These are phyloP conservation scores for Rhabdomys dilectus DNA, from an alignment of 2,113 vertebrate genomes.

Conservation along the genomic window DNA sequence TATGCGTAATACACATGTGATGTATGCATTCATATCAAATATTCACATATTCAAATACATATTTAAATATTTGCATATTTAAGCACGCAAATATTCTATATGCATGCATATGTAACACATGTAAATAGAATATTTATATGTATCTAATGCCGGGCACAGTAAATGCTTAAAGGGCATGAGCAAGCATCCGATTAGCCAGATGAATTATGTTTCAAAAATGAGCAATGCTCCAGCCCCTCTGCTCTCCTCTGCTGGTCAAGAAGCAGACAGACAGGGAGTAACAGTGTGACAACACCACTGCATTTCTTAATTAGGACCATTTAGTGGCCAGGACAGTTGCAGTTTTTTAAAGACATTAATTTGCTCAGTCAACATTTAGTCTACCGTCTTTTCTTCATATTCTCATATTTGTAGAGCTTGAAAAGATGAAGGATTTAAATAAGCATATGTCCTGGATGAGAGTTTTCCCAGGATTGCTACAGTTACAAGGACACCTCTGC, in stretches of 20 bases:
- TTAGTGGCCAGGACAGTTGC: neutral
- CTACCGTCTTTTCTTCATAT: too few relatives aligned
- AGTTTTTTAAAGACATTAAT: neutral
- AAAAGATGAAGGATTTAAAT: neutral
- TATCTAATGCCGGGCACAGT: neutral
- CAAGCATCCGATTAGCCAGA: neutral
- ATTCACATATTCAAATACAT: neutral
- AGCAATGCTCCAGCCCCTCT: neutral
- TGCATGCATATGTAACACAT: neutral
- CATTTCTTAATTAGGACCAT: neutral
- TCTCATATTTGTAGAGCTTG: too few relatives aligned
- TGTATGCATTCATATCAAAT: neutral
- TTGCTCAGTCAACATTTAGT: neutral
- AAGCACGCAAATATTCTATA: neutral
- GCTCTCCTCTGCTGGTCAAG: neutral
- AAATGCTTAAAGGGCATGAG: neutral
- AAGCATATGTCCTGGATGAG: neutral
- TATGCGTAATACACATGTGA: neutral
- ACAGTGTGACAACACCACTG: too few relatives aligned
- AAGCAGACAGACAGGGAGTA: neutral
- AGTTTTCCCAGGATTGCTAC: neutral
- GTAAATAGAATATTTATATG: neutral
- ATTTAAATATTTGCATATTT: neutral
- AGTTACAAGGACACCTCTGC: neutral
- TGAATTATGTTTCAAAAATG: neutral